Evolutionary conservation across 2,797 vertebrate species (phyloP).

Genomic region (Takifugu ocellatus): DNA sequence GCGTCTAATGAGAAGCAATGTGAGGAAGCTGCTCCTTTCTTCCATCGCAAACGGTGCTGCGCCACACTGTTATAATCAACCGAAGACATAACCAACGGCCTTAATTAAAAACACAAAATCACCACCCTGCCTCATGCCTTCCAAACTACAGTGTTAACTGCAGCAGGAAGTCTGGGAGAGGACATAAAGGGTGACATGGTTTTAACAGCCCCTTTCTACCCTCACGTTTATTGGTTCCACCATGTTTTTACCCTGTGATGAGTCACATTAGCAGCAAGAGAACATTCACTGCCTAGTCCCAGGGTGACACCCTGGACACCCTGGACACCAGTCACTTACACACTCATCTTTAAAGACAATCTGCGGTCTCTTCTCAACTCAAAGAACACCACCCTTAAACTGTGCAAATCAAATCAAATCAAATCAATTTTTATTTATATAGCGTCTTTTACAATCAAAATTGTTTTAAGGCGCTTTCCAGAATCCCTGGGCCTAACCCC

Average conservation of each 20-base stretch:
- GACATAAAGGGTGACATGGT: slow-evolving; percentile 29
- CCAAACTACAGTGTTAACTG: slow-evolving; percentile 40
- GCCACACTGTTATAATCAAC: slow-evolving; percentile 62
- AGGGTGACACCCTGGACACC: too few species aligned
- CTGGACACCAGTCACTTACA: too few species aligned
- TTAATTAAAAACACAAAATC: slow-evolving; percentile 73
- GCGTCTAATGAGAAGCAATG: slow-evolving; percentile 70
- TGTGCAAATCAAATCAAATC: too few species aligned
- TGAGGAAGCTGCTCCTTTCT: slow-evolving; percentile 53
- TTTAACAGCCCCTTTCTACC: slow-evolving; percentile 50
- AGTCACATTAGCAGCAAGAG: slow-evolving; percentile 29
- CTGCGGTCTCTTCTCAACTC: too few species aligned
- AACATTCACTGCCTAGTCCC: too few species aligned
- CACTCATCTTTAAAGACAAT: too few species aligned
- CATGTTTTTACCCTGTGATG: slow-evolving; percentile 23
- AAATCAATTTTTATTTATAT: too few species aligned
- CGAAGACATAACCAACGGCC: slow-evolving; percentile 67
- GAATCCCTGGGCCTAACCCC: too few species aligned
- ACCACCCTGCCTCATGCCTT: slow-evolving; percentile 54
- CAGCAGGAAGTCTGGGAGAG: slow-evolving; percentile 39
- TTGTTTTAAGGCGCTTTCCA: too few species aligned
- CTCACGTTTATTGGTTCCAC: slow-evolving; percentile 26
- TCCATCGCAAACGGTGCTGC: slow-evolving; percentile 50
- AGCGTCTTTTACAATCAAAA: too few species aligned
- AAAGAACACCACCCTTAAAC: too few species aligned